Conservation (phyloP, 1,140 invertebrate species). For the Thaumatotibia leucotreta region DNA sequence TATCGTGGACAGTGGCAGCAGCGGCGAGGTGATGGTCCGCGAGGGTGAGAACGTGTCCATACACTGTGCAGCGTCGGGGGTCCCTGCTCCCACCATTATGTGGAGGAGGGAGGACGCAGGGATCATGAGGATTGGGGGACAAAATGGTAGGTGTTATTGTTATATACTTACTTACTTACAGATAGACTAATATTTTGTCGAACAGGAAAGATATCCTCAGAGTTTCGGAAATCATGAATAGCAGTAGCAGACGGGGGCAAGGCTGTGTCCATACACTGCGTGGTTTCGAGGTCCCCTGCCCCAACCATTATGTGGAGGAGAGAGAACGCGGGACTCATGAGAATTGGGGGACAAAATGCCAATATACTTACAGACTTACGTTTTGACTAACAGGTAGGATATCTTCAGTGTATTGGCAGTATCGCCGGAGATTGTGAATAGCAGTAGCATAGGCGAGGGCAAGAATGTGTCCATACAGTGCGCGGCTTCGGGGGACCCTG, state of each 20-base stretch:
- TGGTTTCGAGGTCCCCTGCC: constrained; percentile 84
- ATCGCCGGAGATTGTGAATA: too few species aligned
- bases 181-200: constrained; percentile 7
- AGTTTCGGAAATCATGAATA: constrained; percentile 90
- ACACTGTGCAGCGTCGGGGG: constrained; percentile 85
- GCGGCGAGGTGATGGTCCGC: constrained; percentile 87
- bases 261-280: constrained; percentile 87
- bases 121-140: constrained; percentile 72
- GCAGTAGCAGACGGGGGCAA: constrained; percentile 88
- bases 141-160: constrained; percentile 27
- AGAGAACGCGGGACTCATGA: constrained; percentile 83
- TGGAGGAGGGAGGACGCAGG: constrained; percentile 88
- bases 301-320: constrained; percentile 88
- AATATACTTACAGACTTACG: too few species aligned
- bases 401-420: too few species aligned
- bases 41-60: constrained; percentile 89
- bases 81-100: constrained; percentile 86
- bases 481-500: too few species aligned
- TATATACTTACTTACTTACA: background rate
- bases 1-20: constrained; percentile 87
- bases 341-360: too few species aligned
- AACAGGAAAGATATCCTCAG: too few species aligned
- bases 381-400: too few species aligned
- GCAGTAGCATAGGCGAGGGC: too few species aligned
- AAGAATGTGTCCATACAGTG: too few species aligned